Percentiles rank a stretch among this genome's conserved stretches.
Evolutionary conservation across 2,888 invertebrate genomes (phyloP).

Genomic region (Drosophila eohydei): DNA sequence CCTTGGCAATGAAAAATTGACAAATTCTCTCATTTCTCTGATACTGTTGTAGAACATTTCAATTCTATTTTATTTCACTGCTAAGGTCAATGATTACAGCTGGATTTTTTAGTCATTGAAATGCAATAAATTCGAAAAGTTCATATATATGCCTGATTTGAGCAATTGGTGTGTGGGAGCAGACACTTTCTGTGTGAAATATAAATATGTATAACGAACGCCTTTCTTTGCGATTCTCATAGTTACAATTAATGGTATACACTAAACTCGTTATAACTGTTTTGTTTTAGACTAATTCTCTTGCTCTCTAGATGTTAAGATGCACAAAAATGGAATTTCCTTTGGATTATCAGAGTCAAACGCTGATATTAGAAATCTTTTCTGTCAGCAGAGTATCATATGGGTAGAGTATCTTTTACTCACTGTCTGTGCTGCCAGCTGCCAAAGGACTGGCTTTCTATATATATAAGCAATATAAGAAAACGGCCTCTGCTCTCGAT

Average conservation of each 20-base stretch:
- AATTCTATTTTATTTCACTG: background rate
- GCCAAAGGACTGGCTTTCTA: too few relatives aligned
- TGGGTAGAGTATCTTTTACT: too few relatives aligned
- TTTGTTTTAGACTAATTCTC: background rate
- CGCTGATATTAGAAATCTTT: too few relatives aligned
- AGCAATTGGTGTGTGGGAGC: too few relatives aligned
- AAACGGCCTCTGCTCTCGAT: background rate
- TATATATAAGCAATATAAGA: background rate
- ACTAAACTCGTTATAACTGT: background rate
- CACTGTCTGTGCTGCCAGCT: too few relatives aligned
- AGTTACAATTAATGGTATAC: background rate
- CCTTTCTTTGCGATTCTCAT: constrained; percentile 5
- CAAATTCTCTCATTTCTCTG: constrained; percentile 48
- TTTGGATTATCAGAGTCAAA: too few relatives aligned
- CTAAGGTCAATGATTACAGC: background rate
- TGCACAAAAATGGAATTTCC: too few relatives aligned
- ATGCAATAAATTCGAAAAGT: background rate
- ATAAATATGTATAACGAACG: background rate
- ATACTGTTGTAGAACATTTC: constrained; percentile 6
- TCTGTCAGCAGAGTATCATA: too few relatives aligned
- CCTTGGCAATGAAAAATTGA: constrained; percentile 62
- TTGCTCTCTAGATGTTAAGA: background rate
- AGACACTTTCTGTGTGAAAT: background rate
- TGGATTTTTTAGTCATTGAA: background rate
- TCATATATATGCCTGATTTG: background rate